Evolutionary conservation across 2,113 vertebrate species (phyloP), one percentile per base, ranked within the genome.

Genomic region (Rhynchomys soricoides): DNA sequence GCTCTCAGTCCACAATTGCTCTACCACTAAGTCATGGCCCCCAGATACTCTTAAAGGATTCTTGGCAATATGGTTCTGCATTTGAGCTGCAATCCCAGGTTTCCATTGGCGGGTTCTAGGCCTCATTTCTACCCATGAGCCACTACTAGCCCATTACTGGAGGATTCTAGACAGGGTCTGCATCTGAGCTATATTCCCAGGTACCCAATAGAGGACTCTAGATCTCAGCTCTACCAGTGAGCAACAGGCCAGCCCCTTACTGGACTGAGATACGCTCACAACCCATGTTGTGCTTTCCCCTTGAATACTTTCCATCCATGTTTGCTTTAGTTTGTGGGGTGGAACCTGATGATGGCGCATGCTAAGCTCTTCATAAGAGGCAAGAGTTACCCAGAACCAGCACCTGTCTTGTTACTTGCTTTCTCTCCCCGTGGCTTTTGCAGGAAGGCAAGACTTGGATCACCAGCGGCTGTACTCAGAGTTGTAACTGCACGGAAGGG

Each of bases 381-480:
- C n/a, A 31, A n/a, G 37, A 34, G 48, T 34, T 3, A 50, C 74
- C 13, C 26, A 50, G 74, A 31, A 31, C 74, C 26, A 31, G 12
- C 26, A 31, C 26, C 45, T 29, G n/a, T 17, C 26, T 16, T 17
- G 74, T 87, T 26, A 90, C 83, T 52, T 26, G 12, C 22, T n/a
- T 48, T 85, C 43, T 19, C 43, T 57, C 29, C 78, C 19, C 0
- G 0, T 10, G 86, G 1, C 37, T 77, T 75, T 93, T 87, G 37
- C 92, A 99, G 99, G 95, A 98, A 3, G 99, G 98, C 91, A 99
- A 99, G 92, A 98, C 94, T 0, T 99, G 99, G 99, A 83, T 99
- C 78, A 98, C 98, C 7, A 93, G 95, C 0, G 97, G 92, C 93
- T 99, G 99, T 75, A 78, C 31, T 0, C 45, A 97, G 11, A 98